phyloP scores from a whole-genome alignment of 2,113 vertebrate species.

The Paramisgurnus dabryanus region DNA sequence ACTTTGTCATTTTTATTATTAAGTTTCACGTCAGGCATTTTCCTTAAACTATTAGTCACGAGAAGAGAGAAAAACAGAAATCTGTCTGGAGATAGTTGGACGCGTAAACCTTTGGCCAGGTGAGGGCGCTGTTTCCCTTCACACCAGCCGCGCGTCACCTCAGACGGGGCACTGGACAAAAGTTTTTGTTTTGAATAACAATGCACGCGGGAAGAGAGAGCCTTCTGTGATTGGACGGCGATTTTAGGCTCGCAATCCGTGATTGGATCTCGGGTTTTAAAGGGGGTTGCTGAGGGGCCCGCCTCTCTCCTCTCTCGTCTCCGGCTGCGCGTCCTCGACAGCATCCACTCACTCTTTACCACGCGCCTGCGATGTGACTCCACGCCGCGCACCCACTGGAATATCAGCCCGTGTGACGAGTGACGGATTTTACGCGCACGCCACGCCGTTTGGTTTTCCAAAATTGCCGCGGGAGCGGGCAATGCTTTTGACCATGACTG shows the following conservation, averaged over 20 bases:
- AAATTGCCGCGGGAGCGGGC: conserved; percentile 64
- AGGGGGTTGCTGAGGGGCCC: conserved; percentile 56
- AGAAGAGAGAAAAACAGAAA: not conserved
- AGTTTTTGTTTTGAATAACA: conserved; percentile 77
- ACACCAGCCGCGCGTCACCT: conserved; percentile 51
- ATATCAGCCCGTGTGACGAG: conserved; percentile 67
- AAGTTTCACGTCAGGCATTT: conserved; percentile 27
- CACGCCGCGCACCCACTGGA: conserved; percentile 67
- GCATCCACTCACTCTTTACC: conserved; percentile 73
- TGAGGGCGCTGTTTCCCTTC: conserved; percentile 70
- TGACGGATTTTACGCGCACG: conserved; percentile 68
- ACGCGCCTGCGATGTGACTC: conserved; percentile 77
- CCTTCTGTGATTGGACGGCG: conserved; percentile 67
- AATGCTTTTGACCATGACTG: conserved; percentile 73
- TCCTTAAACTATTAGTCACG: conserved; percentile 19
- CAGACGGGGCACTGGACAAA: conserved; percentile 69
- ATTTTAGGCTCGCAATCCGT: conserved; percentile 58
- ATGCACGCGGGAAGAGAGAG: conserved; percentile 64
- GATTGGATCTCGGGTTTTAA: conserved; percentile 71
- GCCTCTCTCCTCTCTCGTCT: conserved; percentile 18
- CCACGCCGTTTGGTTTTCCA: conserved; percentile 66
- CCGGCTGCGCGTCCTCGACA: conserved; percentile 19
- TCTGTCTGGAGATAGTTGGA: not conserved
- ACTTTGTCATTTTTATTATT: conserved; percentile 34
- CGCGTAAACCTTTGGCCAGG: conserved; percentile 37